phyloP scores from a whole-genome alignment of 2,888 invertebrate genomes.

The Psylliodes chrysocephalus region DNA sequence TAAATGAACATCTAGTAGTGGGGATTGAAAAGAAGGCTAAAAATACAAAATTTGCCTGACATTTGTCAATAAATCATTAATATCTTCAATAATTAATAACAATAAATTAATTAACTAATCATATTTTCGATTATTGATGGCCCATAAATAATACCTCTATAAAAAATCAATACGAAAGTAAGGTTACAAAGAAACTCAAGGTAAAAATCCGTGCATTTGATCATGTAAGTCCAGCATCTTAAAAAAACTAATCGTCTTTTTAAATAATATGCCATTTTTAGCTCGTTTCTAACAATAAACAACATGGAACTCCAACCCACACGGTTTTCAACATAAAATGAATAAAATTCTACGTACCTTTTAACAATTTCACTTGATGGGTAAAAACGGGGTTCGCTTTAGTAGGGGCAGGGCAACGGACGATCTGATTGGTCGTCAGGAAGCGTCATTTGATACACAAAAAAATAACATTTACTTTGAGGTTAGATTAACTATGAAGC shows the following conservation, averaged over 20 bases:
- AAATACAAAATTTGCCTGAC: constrained; percentile 55
- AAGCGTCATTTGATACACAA: constrained; percentile 65
- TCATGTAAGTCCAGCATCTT: constrained; percentile 41
- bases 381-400: constrained; percentile 64
- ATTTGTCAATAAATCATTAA: constrained; percentile 45
- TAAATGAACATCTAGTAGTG: constrained; percentile 53
- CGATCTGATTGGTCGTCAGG: constrained; percentile 60
- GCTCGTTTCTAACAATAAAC: constrained; percentile 51
- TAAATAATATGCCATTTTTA: constrained; percentile 52
- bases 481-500: constrained; percentile 53
- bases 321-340: constrained; percentile 64
- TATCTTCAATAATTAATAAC: constrained; percentile 37
- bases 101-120: constrained; percentile 38
- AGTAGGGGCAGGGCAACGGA: constrained; percentile 62
- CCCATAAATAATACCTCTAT: constrained; percentile 38
- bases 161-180: constrained; percentile 63
- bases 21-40: constrained; percentile 54
- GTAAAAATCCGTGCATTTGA: constrained; percentile 51
- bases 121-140: constrained; percentile 47
- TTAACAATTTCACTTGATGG: constrained; percentile 64
- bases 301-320: constrained; percentile 57
- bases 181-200: constrained; percentile 60
- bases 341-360: constrained; percentile 66
- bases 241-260: constrained; percentile 47
- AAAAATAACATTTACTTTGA: constrained; percentile 63